These are phyloP conservation scores for Thera obeliscata DNA, from an alignment of 2,888 invertebrate species.

Conservation along the genomic window DNA sequence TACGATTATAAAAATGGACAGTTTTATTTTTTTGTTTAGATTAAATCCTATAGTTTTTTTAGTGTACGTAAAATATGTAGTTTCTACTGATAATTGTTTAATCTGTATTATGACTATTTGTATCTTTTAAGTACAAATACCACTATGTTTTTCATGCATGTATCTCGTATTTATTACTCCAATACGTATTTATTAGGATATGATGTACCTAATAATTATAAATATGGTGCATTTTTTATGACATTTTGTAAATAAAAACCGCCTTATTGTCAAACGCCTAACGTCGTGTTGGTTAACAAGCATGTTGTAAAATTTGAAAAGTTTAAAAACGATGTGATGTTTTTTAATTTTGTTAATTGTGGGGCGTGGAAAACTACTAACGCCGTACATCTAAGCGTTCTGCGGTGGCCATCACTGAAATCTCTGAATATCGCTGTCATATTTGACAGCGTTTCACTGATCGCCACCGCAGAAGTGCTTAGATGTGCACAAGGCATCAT, in stretches of 20 bases:
- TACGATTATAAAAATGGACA: too few species aligned
- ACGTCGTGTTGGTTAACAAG: background rate
- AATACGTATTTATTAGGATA: slow-evolving; percentile 11
- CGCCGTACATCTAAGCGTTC: too few species aligned
- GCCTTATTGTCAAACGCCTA: background rate
- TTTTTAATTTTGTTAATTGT: too few species aligned
- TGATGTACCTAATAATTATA: slow-evolving; percentile 4
- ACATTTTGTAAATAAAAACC: slow-evolving; percentile 23
- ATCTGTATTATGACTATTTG: background rate
- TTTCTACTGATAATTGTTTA: background rate
- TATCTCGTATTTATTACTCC: slow-evolving; percentile 7
- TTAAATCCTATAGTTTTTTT: too few species aligned
- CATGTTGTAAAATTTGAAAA: too few species aligned
- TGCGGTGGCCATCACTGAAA: too few species aligned
- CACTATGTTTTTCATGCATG: background rate
- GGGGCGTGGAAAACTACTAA: too few species aligned
- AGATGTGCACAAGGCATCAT: background rate
- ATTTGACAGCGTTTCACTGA: too few species aligned
- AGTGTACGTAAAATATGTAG: background rate
- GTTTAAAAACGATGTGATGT: too few species aligned
- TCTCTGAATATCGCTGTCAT: background rate
- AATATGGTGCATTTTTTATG: slow-evolving; percentile 23
- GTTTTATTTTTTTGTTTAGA: too few species aligned
- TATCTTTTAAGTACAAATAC: slow-evolving; percentile 6
- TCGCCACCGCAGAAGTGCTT: too few species aligned